phyloP scores from a whole-genome alignment of 2,797 vertebrate genomes.

The Vespertilio murinus region DNA sequence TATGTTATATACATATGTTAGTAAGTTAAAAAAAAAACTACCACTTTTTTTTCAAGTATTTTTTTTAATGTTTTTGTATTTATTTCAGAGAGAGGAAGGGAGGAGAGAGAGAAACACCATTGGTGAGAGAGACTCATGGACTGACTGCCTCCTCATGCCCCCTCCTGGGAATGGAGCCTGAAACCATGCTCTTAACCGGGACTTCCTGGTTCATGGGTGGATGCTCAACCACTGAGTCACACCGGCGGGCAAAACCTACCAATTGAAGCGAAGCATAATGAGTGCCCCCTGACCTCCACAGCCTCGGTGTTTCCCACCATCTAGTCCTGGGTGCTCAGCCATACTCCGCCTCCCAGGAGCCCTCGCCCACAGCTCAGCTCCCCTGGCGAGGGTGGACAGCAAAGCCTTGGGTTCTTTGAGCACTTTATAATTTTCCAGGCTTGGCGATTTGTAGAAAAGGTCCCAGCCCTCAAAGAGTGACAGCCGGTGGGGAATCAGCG shows the following conservation, averaged over 20 bases:
- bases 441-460: conserved; percentile 25
- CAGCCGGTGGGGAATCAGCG: background rate
- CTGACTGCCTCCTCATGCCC: no score
- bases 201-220: no score
- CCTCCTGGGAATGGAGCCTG: no score
- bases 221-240: no score
- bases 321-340: background rate
- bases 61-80: no score
- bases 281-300: background rate
- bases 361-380: background rate
- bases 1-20: background rate
- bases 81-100: no score
- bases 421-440: conserved; percentile 9
- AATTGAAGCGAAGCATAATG: background rate
- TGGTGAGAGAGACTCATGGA: no score
- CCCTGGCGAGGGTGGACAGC: background rate
- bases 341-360: background rate
- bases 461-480: background rate
- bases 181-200: no score
- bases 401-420: conserved; percentile 7
- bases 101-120: no score
- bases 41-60: no score
- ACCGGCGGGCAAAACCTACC: background rate
- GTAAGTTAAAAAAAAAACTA: background rate
- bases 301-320: background rate